Percentiles rank a stretch among this genome's conserved stretches.
phyloP scores from a whole-genome alignment of 2,113 vertebrate species.

The Leiothrix lutea region DNA sequence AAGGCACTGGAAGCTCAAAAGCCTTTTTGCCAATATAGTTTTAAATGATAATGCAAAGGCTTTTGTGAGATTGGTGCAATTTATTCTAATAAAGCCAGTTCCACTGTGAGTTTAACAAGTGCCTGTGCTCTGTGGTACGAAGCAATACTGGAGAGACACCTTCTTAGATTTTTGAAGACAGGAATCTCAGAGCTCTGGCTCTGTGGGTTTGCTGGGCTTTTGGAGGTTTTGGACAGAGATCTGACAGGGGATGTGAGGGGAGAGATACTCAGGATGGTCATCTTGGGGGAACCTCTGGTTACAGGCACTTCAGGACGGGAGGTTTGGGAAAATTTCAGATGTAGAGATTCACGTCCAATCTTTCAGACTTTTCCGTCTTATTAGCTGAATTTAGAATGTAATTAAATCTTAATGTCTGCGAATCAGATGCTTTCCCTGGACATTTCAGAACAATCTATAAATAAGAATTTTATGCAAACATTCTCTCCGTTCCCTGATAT shows the following conservation, averaged over 20 bases:
- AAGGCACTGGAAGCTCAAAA: not conserved
- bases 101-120: not conserved
- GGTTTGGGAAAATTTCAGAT: not conserved
- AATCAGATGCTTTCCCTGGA: not conserved
- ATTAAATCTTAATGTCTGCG: not conserved
- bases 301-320: not conserved
- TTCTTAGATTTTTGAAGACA: not conserved
- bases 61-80: conserved; percentile 15
- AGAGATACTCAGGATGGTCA: not conserved
- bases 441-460: not conserved
- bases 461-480: not conserved
- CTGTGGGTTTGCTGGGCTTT: not conserved
- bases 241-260: not conserved
- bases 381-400: not conserved
- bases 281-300: not conserved
- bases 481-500: not conserved
- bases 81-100: conserved; percentile 22
- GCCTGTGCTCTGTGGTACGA: not conserved
- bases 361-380: not conserved
- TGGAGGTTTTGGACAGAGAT: not conserved
- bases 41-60: conserved; percentile 12
- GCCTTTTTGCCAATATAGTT: not conserved
- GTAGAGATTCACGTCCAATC: not conserved
- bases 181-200: not conserved
- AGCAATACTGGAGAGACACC: not conserved